Base-by-base conservation (phyloP, 1,140 invertebrate genomes). In the Bombus huntii region DNA sequence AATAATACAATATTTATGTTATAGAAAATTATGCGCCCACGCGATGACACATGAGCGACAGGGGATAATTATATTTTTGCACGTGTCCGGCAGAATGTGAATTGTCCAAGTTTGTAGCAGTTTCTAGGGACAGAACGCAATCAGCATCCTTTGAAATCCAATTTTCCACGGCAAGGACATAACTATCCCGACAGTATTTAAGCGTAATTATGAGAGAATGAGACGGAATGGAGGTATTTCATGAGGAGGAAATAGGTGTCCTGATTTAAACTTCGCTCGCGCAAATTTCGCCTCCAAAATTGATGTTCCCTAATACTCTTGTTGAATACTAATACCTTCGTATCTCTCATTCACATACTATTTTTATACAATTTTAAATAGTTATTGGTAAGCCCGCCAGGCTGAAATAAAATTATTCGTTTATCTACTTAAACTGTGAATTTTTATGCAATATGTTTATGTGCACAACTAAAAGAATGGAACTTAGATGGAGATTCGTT, bases 231-330 rank as follows among this genome's bases (percentile, higher is more conserved):
- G 34, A 74, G 39, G 37, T 74, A 22, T 74, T 72, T 31, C n/a
- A 37, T 18, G 44, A 22, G 28, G 3, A 25, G 53, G 71, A 44
- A 74, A 42, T 74, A 31, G 39, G 18, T 37, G 39, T 65, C 53
- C 57, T 12, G 71, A 74, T 82, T 82, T 65, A 82, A 82, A 82
- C 57, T 82, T 74, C 31, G n/a, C 71, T 65, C 65, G 15, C 80
- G 44, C 31, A 25, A 53, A 22, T 53, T 47, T 37, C 42, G 18
- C 6, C 9, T 37, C 34, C n/a, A 37, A 44, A 44, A 39, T 73
- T 25, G 42, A 15, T 31, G 13, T 31, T 8, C n/a, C n/a, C 15
- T 34, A 28, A 62, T 62, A 25, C 59, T 62, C 59, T 10, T 12
- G 9, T n/a, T 28, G 59, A 62, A 62, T 62, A 62, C 9, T 59